Percentiles rank a stretch among this genome's conserved stretches.
These are phyloP conservation scores for Xanthia togata DNA, from an alignment of 2,888 invertebrate genomes.

Conservation along the genomic window DNA sequence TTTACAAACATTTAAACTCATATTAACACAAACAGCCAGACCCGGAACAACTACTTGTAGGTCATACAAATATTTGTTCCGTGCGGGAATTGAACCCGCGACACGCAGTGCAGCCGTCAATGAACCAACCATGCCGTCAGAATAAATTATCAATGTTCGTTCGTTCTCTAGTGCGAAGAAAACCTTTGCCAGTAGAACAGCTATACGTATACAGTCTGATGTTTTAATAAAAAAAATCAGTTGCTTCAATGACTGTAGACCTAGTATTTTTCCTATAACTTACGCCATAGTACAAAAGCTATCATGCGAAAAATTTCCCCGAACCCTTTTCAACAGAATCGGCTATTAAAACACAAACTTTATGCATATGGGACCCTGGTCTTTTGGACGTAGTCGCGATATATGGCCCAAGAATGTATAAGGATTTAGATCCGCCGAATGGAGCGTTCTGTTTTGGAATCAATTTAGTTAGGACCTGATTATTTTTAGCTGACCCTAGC, in stretches of 20 bases:
- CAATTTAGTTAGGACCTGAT: constrained; percentile 14
- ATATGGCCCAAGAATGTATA: constrained; percentile 59
- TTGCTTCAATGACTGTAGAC: background rate
- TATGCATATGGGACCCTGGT: constrained; percentile 82
- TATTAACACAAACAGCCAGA: too few species aligned
- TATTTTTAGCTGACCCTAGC: background rate
- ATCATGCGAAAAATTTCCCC: constrained; percentile 80
- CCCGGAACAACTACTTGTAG: too few species aligned
- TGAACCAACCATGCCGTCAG: too few species aligned
- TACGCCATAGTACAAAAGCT: constrained; percentile 62
- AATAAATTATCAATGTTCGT: too few species aligned
- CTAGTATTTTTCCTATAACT: constrained; percentile 10
- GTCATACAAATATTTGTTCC: too few species aligned
- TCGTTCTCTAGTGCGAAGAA: too few species aligned
- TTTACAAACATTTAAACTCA: too few species aligned
- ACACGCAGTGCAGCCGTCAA: too few species aligned
- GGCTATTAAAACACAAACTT: constrained; percentile 83
- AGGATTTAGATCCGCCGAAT: constrained; percentile 38
- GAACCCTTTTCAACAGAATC: constrained; percentile 83
- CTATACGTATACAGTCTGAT: too few species aligned
- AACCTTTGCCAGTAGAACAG: too few species aligned
- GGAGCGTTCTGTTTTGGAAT: constrained; percentile 25
- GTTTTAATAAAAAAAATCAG: background rate
- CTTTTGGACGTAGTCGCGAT: constrained; percentile 66
- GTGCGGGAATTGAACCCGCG: too few species aligned